Percentiles rank a stretch among this genome's conserved stretches.
Conservation (phyloP, 2,113 vertebrate genomes). For the Anolis carolinensis region DNA sequence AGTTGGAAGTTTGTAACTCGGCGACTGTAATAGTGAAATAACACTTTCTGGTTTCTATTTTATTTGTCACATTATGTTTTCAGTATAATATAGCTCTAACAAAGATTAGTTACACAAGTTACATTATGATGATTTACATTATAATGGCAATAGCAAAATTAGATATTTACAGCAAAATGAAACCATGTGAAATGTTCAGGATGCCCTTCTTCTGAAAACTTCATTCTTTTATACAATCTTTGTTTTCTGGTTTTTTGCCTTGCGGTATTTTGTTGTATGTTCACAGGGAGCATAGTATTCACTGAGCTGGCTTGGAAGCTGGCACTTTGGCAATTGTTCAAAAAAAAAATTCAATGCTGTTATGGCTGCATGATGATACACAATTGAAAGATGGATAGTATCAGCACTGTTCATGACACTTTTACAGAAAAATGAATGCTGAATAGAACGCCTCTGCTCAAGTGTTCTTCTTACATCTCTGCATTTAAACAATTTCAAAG, state of each 20-base stretch:
- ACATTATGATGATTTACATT: too few species aligned
- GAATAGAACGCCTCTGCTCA: not conserved
- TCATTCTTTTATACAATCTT: too few species aligned
- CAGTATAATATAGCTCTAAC: not conserved
- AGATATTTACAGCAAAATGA: too few species aligned
- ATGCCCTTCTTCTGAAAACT: too few species aligned
- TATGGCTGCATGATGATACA: not conserved
- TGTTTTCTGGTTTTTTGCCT: not conserved
- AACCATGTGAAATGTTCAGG: too few species aligned
- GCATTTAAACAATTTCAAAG: not conserved
- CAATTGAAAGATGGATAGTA: not conserved
- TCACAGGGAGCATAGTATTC: not conserved
- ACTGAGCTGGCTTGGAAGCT: not conserved
- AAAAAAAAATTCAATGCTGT: not conserved
- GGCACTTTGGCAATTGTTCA: not conserved
- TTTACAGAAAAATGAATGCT: too few species aligned
- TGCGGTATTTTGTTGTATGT: too few species aligned
- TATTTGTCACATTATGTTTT: not conserved
- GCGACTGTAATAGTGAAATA: not conserved
- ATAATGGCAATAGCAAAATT: too few species aligned
- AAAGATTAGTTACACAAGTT: too few species aligned
- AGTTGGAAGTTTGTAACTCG: too few species aligned
- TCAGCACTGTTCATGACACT: too few species aligned
- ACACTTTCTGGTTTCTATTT: not conserved
- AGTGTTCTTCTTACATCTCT: not conserved